phyloP scores from a whole-genome alignment of 2,113 vertebrate species.

The Syngnathoides biaculeatus region DNA sequence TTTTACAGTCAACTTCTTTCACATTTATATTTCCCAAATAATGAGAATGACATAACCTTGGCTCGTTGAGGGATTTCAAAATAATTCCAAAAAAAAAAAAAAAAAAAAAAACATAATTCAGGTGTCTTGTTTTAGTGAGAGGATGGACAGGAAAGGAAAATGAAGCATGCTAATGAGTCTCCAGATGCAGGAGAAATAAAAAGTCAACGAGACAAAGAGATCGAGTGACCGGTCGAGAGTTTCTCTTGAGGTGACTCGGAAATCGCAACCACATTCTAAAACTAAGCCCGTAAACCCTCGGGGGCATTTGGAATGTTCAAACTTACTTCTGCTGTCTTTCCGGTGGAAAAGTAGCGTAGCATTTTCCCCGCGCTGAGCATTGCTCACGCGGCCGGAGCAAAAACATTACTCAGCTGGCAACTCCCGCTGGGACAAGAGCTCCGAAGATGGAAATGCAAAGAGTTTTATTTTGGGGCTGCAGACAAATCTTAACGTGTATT shows the following conservation, averaged over 20 bases:
- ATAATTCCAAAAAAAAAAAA: conserved; percentile 15
- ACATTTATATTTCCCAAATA: neutral
- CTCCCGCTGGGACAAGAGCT: conserved; percentile 72
- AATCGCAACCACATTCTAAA: conserved; percentile 63
- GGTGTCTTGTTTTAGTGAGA: conserved; percentile 20
- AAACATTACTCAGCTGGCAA: conserved; percentile 74
- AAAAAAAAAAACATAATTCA: conserved; percentile 27
- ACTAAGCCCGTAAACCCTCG: conserved; percentile 59
- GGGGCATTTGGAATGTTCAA: conserved; percentile 67
- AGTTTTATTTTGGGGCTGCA: conserved; percentile 78
- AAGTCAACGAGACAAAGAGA: conserved; percentile 47
- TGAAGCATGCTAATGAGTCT: conserved; percentile 15
- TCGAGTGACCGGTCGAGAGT: conserved; percentile 47
- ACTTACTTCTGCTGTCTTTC: conserved; percentile 65
- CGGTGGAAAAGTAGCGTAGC: conserved; percentile 63
- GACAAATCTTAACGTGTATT: conserved; percentile 81
- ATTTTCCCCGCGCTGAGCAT: conserved; percentile 64
- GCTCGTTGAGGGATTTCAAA: conserved; percentile 26
- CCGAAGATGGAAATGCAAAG: conserved; percentile 69
- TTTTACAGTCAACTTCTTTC: conserved; percentile 65
- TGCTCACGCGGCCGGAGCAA: conserved; percentile 72
- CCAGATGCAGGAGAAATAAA: conserved; percentile 30
- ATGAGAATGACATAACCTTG: neutral
- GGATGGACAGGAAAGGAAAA: conserved; percentile 23
- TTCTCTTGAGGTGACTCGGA: conserved; percentile 62